Evolutionary conservation across 2,113 vertebrate genomes (phyloP), one percentile per base, ranked within the genome.

Genomic region (Merops nubicus): DNA sequence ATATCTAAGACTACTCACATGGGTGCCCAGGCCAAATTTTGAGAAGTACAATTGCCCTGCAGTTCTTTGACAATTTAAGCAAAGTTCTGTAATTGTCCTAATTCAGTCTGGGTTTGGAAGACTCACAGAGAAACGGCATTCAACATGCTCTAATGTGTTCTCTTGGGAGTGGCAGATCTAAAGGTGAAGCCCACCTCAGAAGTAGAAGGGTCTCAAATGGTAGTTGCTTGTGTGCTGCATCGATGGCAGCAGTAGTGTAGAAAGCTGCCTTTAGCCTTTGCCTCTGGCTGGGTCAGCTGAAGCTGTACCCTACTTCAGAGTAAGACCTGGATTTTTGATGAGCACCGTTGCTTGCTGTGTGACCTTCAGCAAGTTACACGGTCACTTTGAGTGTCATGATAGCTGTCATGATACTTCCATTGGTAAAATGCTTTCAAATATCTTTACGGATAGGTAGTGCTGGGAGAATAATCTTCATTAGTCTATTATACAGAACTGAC

Each of bases 31-130:
- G 69, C 45, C 93, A 92, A 83, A 91, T 96, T 94, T 74, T 86
- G 85, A 91, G 68, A 82, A 79, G 86, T 51, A 67, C 85, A 93
- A 63, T 80, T 85, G 75, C 51, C 68, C 84, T n/a, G 96, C 89
- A 89, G 21, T 83, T 89, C 64, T 80, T 76, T 91, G 62, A 72
- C 54, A 68, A 12, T 85, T 96, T 90, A 79, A 76, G 57, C 77
- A 53, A 91, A 96, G 75, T 81, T 89, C 45, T 64, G 53, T 43
- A 67, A 84, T 57, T 84, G 53, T 82, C 62, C 85, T 81, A 75
- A 63, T 69, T 83, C 0, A 0, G 16, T 42, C 72, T 47, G 78
- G 74, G 67, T 85, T 95, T 85, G 76, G 56, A 90, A 93, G 93
- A 42, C 84, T 85, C 12, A 11, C 51, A 59, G 82, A 91, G 87